These are phyloP conservation scores for Spongilla lacustris DNA, from an alignment of 37 sponge, comb jelly and placozoan species.

Conservation along the genomic window DNA sequence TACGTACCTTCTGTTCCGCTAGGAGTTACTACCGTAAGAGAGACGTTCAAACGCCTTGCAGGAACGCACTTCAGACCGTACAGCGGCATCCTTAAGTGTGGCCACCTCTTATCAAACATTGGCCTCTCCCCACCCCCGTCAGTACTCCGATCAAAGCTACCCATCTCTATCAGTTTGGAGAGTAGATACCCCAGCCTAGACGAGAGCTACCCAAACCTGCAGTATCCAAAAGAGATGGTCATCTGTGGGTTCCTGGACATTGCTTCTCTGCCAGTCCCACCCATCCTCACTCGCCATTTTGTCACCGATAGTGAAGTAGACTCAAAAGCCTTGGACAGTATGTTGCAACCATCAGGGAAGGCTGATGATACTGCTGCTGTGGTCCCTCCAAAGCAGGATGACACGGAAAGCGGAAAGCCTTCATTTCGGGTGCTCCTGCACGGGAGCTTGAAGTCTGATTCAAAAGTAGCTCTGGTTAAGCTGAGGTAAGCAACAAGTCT, in stretches of 20 bases:
- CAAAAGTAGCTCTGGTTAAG: slow-evolving; percentile 72
- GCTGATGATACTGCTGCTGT: background rate
- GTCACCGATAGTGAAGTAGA: slow-evolving; percentile 64
- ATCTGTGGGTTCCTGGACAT: slow-evolving; percentile 88
- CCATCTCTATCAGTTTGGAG: slow-evolving; percentile 11
- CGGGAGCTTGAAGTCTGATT: slow-evolving; percentile 83
- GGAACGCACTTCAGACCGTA: slow-evolving; percentile 60
- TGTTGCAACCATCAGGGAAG: background rate
- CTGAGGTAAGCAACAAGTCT: slow-evolving; percentile 64
- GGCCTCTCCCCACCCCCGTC: slow-evolving; percentile 73
- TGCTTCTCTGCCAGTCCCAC: slow-evolving; percentile 47
- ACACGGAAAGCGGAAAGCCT: slow-evolving; percentile 56
- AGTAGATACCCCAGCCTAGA: slow-evolving; percentile 36
- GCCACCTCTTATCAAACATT: slow-evolving; percentile 67
- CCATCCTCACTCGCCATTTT: slow-evolving; percentile 70
- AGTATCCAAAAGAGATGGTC: slow-evolving; percentile 60
- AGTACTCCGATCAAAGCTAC: slow-evolving; percentile 34
- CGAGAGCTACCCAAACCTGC: background rate
- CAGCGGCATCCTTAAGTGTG: slow-evolving; percentile 65
- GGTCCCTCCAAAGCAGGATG: slow-evolving; percentile 3
- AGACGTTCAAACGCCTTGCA: slow-evolving; percentile 48
- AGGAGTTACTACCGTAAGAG: slow-evolving; percentile 30
- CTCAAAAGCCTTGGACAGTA: background rate
- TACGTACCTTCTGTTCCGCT: slow-evolving; percentile 45
- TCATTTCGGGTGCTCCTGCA: slow-evolving; percentile 89